Percentiles rank a stretch among this genome's conserved stretches.
These are phyloP conservation scores for Pantala flavescens DNA, from an alignment of 1,140 invertebrate species.

Conservation along the genomic window DNA sequence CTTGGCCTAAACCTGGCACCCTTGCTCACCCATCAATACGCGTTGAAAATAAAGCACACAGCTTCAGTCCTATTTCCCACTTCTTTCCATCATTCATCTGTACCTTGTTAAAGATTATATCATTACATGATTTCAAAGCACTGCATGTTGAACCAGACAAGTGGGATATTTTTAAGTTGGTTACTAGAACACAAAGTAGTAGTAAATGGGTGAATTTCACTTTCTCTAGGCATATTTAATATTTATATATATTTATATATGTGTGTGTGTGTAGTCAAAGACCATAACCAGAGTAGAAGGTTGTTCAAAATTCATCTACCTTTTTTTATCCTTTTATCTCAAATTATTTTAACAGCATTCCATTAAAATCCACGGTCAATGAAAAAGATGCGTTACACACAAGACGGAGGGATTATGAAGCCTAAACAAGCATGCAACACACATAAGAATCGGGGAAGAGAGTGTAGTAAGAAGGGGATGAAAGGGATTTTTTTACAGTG, in stretches of 20 bases:
- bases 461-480: background rate
- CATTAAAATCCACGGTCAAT: slow-evolving; percentile 9
- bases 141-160: background rate
- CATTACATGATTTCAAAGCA: no score
- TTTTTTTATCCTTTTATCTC: slow-evolving; percentile 6
- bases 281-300: background rate
- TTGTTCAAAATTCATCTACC: background rate
- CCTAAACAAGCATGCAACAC: slow-evolving; percentile 8
- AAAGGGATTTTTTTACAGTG: background rate
- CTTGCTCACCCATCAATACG: no score
- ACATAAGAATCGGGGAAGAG: background rate
- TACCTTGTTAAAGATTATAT: no score
- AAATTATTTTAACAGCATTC: background rate
- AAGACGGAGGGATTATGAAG: background rate
- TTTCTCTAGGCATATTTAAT: slow-evolving; percentile 5
- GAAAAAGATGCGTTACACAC: slow-evolving; percentile 9
- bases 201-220: slow-evolving; percentile 6
- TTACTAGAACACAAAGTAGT: slow-evolving; percentile 10
- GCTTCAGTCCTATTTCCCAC: no score
- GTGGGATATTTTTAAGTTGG: background rate
- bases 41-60: no score
- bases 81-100: no score
- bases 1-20: no score
- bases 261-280: slow-evolving; percentile 5
- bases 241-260: slow-evolving; percentile 2